Conservation (phyloP, 2,113 vertebrate species). For the Cettia cetti region DNA sequence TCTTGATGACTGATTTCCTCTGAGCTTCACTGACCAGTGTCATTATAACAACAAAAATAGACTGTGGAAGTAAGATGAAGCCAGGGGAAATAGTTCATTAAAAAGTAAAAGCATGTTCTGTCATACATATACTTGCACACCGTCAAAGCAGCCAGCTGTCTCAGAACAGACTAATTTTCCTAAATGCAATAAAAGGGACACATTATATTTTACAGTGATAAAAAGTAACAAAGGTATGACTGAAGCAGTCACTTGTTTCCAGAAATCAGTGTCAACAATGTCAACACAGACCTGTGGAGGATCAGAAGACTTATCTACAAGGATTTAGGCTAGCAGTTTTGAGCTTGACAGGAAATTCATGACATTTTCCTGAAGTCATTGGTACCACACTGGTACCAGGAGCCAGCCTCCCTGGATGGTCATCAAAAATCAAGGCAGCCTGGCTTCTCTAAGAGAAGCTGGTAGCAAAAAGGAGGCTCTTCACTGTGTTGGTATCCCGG, state of each 20-base stretch:
- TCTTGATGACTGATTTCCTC: constrained; percentile 71
- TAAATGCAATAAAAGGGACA: constrained; percentile 44
- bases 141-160: constrained; percentile 64
- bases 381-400: neutral
- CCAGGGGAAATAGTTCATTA: constrained; percentile 72
- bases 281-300: neutral
- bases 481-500: neutral
- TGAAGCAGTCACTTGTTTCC: constrained; percentile 13
- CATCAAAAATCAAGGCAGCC: neutral
- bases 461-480: neutral
- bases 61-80: constrained; percentile 53
- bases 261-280: neutral
- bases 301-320: neutral
- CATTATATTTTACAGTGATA: constrained; percentile 35
- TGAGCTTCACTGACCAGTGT: constrained; percentile 66
- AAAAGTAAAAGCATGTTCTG: constrained; percentile 68
- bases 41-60: constrained; percentile 73
- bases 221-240: constrained; percentile 20
- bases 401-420: neutral
- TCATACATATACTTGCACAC: constrained; percentile 8
- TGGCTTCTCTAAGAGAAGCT: neutral
- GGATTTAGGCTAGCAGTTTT: neutral
- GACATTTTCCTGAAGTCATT: neutral
- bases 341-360: neutral
- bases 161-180: constrained; percentile 49